Evolutionary conservation across 1,140 invertebrate species (phyloP).

Genomic region (Bombus ignitus): DNA sequence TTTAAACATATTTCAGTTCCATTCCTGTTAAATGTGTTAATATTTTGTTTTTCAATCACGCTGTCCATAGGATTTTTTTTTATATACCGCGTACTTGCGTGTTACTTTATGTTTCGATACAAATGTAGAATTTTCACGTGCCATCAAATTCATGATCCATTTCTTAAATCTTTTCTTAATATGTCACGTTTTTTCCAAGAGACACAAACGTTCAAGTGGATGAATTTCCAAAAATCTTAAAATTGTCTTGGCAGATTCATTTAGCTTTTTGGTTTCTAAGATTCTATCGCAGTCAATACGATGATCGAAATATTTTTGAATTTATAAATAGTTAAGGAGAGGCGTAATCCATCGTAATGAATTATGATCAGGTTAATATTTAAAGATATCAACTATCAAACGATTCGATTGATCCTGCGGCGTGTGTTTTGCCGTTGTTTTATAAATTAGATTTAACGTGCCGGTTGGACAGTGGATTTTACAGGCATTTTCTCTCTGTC

Average conservation of each 20-base stretch:
- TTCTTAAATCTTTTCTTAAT: background rate
- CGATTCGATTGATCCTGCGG: too few species aligned
- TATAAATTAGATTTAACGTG: conserved; percentile 29
- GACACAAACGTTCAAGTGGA: background rate
- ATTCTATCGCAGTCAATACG: background rate
- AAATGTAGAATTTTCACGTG: background rate
- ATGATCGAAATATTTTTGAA: background rate
- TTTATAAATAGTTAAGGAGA: too few species aligned
- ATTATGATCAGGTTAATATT: background rate
- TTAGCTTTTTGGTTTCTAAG: too few species aligned
- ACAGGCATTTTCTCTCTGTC: conserved; percentile 45
- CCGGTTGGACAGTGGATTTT: conserved; percentile 21
- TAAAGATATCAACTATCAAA: background rate
- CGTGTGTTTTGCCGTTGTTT: conserved; percentile 31
- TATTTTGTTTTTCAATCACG: background rate
- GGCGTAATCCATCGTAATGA: background rate
- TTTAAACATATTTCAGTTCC: background rate
- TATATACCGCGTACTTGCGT: background rate
- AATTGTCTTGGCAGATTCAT: background rate
- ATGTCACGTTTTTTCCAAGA: background rate
- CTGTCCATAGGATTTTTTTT: too few species aligned
- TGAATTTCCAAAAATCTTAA: background rate
- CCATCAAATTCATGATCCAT: background rate
- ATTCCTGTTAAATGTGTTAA: background rate
- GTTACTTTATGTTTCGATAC: background rate